Evolutionary conservation across 2,888 invertebrate species (phyloP).

Genomic region (Drosophila formosana): DNA sequence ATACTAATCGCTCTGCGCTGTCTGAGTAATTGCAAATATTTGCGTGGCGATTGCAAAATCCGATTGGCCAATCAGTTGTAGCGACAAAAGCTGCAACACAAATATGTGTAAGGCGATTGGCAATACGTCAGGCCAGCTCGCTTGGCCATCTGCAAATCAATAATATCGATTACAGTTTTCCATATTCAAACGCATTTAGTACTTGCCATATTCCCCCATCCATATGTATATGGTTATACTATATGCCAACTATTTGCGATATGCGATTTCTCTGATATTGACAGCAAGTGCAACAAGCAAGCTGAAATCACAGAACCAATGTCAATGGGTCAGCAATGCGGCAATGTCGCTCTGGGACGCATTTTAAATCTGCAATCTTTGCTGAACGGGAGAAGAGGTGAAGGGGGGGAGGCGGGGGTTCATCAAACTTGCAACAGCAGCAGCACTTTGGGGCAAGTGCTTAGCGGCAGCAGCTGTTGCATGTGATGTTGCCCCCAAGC

Average conservation of each 20-base stretch:
- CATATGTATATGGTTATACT: neutral
- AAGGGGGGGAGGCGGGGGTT: neutral
- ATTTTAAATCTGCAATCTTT: conserved; percentile 5
- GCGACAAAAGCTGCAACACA: conserved; percentile 54
- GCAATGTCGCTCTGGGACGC: conserved; percentile 15
- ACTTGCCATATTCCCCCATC: neutral
- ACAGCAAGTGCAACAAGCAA: conserved; percentile 37
- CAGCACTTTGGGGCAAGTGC: conserved; percentile 8
- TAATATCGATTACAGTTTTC: conserved; percentile 68
- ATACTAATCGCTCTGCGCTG: neutral
- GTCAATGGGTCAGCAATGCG: conserved; percentile 53
- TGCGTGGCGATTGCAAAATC: conserved; percentile 47
- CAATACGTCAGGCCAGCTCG: conserved; percentile 26
- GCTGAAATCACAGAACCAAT: conserved; percentile 43
- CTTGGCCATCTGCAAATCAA: conserved; percentile 52
- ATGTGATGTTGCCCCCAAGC: conserved; percentile 13
- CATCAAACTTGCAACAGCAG: conserved; percentile 33
- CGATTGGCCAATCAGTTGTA: conserved; percentile 69
- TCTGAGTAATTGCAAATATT: conserved; percentile 48
- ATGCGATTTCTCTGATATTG: conserved; percentile 7
- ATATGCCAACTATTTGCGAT: conserved; percentile 8
- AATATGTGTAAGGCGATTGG: conserved; percentile 59
- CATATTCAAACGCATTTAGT: conserved; percentile 4
- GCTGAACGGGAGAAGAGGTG: neutral
- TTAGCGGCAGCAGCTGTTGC: conserved; percentile 38